Evolutionary conservation across 1,140 invertebrate genomes (phyloP), one percentile per base, ranked within the genome.

Genomic region (Drosophila willistoni): DNA sequence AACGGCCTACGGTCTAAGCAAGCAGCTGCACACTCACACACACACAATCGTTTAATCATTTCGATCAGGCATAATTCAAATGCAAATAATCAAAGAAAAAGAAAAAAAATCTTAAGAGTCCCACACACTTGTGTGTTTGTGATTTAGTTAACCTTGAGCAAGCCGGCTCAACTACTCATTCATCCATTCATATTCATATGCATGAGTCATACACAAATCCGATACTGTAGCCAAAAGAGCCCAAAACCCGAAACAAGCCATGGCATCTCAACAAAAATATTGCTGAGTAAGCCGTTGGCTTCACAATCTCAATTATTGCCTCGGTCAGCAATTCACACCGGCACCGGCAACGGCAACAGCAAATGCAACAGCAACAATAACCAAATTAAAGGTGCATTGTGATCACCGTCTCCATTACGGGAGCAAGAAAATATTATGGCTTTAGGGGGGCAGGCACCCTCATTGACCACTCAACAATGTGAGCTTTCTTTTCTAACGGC

Each of bases 401-500:
- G 61, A 63, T 63, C 61, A n/a, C 41, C 39, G 25, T 13, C 41
- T 25, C 22, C 25, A 44, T 44, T 29, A 14, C 41, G 39, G 61
- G 39, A 44, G 60, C 22, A 29, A 25, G 19, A 19, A 44, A 22
- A 25, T 22, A 13, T 29, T 44, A 51, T 47, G 54, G 17, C 36
- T 41, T 17, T 39, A 39, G 42, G 42, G 17, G 34, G 22, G 22
- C 22, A 25, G 22, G 34, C 34, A 9, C 34, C 7, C 36, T 12
- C 36, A 63, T 60, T 64, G 62, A 68, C 55, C 33, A 19, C 12
- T 36, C 60, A 25, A 36, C 60, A 25, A 36, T 51, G 47, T 44
- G 62, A 70, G 77, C 74, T 79, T 79, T 79, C 77, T 77, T 70
- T 77, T 79, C 77, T 79, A 77, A 79, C 77, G 77, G 77, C 81